A percentile compares a stretch with the other conserved stretches of the same genome.
phyloP scores from a whole-genome alignment of 92 coral and sea anemone genomes.

The Micromussa lordhowensis region DNA sequence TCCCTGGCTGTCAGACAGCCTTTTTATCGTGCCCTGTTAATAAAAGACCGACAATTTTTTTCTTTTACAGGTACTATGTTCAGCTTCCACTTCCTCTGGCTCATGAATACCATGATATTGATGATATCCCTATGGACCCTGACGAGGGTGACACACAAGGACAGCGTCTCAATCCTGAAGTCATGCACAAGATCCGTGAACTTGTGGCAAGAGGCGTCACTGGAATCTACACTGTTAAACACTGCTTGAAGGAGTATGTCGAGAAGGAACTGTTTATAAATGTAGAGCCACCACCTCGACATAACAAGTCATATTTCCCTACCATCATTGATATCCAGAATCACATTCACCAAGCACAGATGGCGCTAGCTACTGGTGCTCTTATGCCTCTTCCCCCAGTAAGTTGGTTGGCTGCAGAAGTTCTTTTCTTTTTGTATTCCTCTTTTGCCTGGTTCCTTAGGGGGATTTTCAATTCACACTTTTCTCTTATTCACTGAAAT shows the following conservation, averaged over 20 bases:
- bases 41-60: background rate
- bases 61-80: constrained; percentile 78
- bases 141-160: constrained; percentile 71
- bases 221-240: constrained; percentile 95
- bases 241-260: constrained; percentile 89
- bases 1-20: too few relatives aligned
- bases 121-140: constrained; percentile 70
- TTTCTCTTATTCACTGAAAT: background rate
- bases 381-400: constrained; percentile 94
- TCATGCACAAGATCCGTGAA: constrained; percentile 90
- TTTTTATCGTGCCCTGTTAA: too few relatives aligned
- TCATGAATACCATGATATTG: constrained; percentile 93
- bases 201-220: constrained; percentile 95
- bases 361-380: constrained; percentile 89
- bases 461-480: background rate
- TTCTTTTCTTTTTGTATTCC: background rate
- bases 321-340: constrained; percentile 97
- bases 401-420: constrained; percentile 34
- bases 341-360: constrained; percentile 93
- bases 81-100: constrained; percentile 96
- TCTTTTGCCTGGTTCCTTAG: background rate
- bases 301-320: constrained; percentile 95
- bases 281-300: constrained; percentile 86
- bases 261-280: constrained; percentile 89
- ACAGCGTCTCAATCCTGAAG: constrained; percentile 89